These are phyloP conservation scores for Oryzias sinensis DNA, from an alignment of 2,797 vertebrate genomes.

Conservation along the genomic window DNA sequence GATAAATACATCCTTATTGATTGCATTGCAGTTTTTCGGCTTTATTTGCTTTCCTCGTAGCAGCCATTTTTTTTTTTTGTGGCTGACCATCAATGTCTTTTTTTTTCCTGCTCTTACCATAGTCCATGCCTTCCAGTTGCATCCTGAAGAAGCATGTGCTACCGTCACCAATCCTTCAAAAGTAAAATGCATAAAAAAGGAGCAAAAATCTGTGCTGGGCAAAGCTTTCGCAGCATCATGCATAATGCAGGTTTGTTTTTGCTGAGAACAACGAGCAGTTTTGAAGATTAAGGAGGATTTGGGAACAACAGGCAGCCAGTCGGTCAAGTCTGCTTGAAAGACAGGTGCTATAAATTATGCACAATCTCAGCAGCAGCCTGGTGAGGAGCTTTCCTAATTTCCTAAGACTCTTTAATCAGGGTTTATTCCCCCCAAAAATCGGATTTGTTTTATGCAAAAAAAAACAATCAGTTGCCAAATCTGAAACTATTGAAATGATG, in stretches of 20 bases:
- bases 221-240: slow-evolving; percentile 8
- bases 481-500: slow-evolving; percentile 1
- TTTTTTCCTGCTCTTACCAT: neutral
- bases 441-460: slow-evolving; percentile 4
- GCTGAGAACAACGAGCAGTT: slow-evolving; percentile 11
- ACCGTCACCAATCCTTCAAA: neutral
- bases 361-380: slow-evolving; percentile 22
- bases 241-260: slow-evolving; percentile 21
- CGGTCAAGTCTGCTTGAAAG: slow-evolving; percentile 37
- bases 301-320: slow-evolving; percentile 49
- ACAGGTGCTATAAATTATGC: slow-evolving; percentile 49
- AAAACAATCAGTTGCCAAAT: neutral
- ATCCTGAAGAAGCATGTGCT: too few relatives aligned
- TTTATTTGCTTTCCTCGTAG: neutral
- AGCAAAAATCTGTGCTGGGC: neutral
- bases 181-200: slow-evolving; percentile 11
- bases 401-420: slow-evolving; percentile 19
- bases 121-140: too few relatives aligned
- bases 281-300: slow-evolving; percentile 49
- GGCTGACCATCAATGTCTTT: neutral
- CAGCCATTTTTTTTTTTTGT: neutral
- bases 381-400: slow-evolving; percentile 33
- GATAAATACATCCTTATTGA: neutral
- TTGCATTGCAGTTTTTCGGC: neutral
- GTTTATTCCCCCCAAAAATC: slow-evolving; percentile 2